phyloP scores from a whole-genome alignment of 2,113 vertebrate genomes.

The Lasiurus cinereus region DNA sequence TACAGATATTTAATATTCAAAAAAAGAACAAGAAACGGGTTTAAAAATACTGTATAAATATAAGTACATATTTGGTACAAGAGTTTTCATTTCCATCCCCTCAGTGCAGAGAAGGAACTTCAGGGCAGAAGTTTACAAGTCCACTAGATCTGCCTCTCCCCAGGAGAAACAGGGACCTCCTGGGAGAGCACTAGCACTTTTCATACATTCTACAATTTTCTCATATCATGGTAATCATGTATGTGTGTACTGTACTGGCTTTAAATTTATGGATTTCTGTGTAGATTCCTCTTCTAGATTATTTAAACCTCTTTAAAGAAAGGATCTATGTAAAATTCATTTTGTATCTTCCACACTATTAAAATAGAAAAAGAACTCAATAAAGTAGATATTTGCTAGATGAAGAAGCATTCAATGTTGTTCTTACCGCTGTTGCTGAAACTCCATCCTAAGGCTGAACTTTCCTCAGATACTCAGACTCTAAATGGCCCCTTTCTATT shows the following conservation, averaged over 20 bases:
- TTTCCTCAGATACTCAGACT: not conserved
- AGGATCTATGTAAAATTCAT: not conserved
- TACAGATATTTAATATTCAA: slow-evolving; percentile 5
- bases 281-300: not conserved
- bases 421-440: not conserved
- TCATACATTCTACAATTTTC: not conserved
- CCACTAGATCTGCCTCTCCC: not conserved
- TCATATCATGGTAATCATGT: not conserved
- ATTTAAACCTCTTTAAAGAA: slow-evolving; percentile 17
- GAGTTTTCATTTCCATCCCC: slow-evolving; percentile 32
- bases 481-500: not conserved
- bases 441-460: not conserved
- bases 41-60: slow-evolving; percentile 15
- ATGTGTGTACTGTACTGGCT: not conserved
- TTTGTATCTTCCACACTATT: not conserved
- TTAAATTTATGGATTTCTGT: slow-evolving; percentile 3
- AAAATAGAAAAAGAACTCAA: slow-evolving; percentile 23
- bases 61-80: not conserved
- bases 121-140: not conserved
- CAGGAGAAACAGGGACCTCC: not conserved
- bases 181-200: not conserved
- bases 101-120: not conserved
- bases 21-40: slow-evolving; percentile 25
- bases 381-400: slow-evolving; percentile 1
- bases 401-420: not conserved